A percentile compares a stretch with the other conserved stretches of the same genome.
Evolutionary conservation across 2,113 vertebrate genomes (phyloP).

Genomic region (Cyphomyrus discorhynchus): DNA sequence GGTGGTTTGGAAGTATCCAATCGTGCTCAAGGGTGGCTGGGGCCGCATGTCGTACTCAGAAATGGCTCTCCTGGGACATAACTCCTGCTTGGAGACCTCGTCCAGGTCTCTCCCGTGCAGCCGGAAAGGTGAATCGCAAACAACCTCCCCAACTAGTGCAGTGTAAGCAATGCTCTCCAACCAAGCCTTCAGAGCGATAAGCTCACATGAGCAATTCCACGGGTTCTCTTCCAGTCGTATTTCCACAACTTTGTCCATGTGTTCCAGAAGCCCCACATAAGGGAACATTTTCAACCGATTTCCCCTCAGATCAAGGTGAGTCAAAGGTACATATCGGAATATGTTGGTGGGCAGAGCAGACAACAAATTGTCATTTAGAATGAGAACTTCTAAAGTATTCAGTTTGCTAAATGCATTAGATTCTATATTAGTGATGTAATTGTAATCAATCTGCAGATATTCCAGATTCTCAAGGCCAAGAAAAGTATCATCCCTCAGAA

Average conservation of each 20-base stretch:
- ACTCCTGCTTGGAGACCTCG: slow-evolving; percentile 91
- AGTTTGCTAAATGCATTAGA: slow-evolving; percentile 80
- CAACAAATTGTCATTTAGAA: slow-evolving; percentile 95
- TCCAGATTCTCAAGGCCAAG: slow-evolving; percentile 88
- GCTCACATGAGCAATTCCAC: slow-evolving; percentile 95
- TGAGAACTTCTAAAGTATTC: slow-evolving; percentile 85
- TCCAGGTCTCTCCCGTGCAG: slow-evolving; percentile 89
- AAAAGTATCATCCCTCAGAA: slow-evolving; percentile 84
- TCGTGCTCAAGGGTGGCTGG: slow-evolving; percentile 76
- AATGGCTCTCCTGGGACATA: slow-evolving; percentile 87
- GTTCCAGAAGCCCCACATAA: slow-evolving; percentile 85
- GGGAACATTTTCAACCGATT: slow-evolving; percentile 90
- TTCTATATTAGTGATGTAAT: slow-evolving; percentile 86
- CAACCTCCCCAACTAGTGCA: slow-evolving; percentile 87
- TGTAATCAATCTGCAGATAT: slow-evolving; percentile 96
- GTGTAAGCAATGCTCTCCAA: slow-evolving; percentile 93
- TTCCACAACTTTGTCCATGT: slow-evolving; percentile 92
- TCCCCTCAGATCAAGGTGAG: slow-evolving; percentile 90
- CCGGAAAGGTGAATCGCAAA: slow-evolving; percentile 93
- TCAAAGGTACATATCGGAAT: slow-evolving; percentile 89
- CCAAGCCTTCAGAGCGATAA: slow-evolving; percentile 93
- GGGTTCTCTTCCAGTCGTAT: slow-evolving; percentile 95
- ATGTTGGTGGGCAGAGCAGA: slow-evolving; percentile 81
- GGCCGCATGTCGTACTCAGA: slow-evolving; percentile 90
- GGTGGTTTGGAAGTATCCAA: slow-evolving; percentile 81